Evolutionary conservation across 2,888 invertebrate species (phyloP), one percentile per base, ranked within the genome.

Genomic region (Seira sanloemensis): DNA sequence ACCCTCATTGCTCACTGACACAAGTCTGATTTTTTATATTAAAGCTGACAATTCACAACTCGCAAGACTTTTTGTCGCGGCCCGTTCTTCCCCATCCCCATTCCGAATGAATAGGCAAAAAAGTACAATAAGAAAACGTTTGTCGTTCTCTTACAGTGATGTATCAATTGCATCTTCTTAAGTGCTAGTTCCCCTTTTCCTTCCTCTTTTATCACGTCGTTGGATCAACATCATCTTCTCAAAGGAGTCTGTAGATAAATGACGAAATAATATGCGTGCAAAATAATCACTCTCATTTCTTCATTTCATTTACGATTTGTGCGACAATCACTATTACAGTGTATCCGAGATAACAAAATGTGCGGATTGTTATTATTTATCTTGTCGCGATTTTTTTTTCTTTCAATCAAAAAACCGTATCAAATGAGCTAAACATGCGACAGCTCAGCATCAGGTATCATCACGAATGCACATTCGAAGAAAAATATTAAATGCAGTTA

Each of bases 401-500:
- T 73, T 58, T 73, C 73, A 58, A 73, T 73, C 73, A 25, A 73
- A n/a, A n/a, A 73, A 73, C 73, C 73, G 58, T 73, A 73, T 58
- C 73, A 73, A 73, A 73, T 73, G 54, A 73, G 58, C 18, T 54
- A 73, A 73, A 73, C 73, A 58, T 58, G 25, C 25, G 25, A 0
- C 58, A 58, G 46, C 71, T 24, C 73, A 58, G 73, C 73, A 58
- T 73, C 25, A 73, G 73, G 73, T 73, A 73, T 73, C 73, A 73
- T 73, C 69, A 69, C 18, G 37, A 37, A 37, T 37, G 37, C 37
- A 37, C 37, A 37, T 12, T 7, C 12, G 12, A 37, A 37, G 5
- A 4, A 37, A 7, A 4, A 37, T 4, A 37, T 12, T 37, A 7
- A 4, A 37, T 12, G 5, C 37, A 37, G 12, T 4, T 12, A 37